Evolutionary conservation across 1,140 invertebrate genomes (phyloP).

Genomic region (Pantala flavescens): DNA sequence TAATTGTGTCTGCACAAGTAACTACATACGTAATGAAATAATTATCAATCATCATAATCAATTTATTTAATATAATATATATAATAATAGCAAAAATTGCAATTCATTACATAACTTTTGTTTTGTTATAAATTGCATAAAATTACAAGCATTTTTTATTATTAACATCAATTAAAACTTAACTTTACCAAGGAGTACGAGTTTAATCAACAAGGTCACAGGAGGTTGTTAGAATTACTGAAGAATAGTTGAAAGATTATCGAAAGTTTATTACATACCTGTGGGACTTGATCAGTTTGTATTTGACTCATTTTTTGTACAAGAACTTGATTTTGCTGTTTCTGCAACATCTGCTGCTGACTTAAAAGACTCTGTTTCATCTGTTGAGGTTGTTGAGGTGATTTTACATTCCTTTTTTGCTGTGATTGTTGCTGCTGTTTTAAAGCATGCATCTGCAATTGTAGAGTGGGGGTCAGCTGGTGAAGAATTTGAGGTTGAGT

Average conservation of each 20-base stretch:
- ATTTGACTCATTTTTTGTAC: not conserved
- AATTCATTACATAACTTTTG: too few relatives aligned
- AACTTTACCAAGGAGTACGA: too few relatives aligned
- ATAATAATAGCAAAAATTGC: too few relatives aligned
- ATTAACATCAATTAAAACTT: too few relatives aligned
- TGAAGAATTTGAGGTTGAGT: not conserved
- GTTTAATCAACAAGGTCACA: too few relatives aligned
- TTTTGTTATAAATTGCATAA: too few relatives aligned
- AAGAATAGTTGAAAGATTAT: not conserved
- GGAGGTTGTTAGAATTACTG: too few relatives aligned
- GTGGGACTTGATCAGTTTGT: not conserved
- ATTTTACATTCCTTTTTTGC: not conserved
- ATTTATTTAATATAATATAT: too few relatives aligned
- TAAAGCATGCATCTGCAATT: not conserved
- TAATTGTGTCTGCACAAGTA: conserved; percentile 15
- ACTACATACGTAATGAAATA: not conserved
- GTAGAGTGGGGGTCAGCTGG: not conserved
- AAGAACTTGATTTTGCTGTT: not conserved
- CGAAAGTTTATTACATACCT: too few relatives aligned
- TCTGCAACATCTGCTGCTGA: not conserved
- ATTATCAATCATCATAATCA: too few relatives aligned
- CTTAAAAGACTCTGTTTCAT: not conserved
- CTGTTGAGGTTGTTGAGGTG: not conserved
- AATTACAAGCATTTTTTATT: too few relatives aligned
- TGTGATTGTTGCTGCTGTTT: not conserved